Percentiles rank a stretch among this genome's conserved stretches.
These are phyloP conservation scores for Callocephalon fimbriatum DNA, from an alignment of 2,113 vertebrate species.

Conservation along the genomic window DNA sequence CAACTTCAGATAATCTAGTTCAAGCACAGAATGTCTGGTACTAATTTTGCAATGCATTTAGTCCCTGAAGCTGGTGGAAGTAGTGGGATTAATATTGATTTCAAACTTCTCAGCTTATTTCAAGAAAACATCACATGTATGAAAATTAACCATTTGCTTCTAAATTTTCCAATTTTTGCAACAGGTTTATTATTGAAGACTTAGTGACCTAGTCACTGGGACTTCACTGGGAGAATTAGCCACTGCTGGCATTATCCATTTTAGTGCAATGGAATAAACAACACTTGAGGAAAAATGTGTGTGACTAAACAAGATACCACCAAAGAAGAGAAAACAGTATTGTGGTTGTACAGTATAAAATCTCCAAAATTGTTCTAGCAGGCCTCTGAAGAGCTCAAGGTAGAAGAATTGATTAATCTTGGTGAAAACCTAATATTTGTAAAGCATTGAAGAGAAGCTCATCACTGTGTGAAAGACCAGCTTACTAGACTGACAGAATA, in stretches of 20 bases:
- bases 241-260: neutral
- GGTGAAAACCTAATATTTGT: neutral
- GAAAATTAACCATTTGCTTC: neutral
- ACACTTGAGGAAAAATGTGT: neutral
- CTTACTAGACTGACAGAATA: neutral
- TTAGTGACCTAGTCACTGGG: neutral
- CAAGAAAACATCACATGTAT: neutral
- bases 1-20: neutral
- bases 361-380: neutral
- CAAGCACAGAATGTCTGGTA: neutral
- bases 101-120: neutral
- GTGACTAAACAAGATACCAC: neutral
- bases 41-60: neutral
- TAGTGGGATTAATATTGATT: neutral
- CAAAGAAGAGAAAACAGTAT: neutral
- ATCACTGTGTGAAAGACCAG: neutral
- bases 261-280: neutral
- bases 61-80: neutral
- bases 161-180: neutral
- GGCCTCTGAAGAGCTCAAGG: neutral
- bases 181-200: neutral
- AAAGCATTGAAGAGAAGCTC: neutral
- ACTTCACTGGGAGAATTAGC: neutral
- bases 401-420: neutral
- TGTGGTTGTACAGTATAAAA: neutral